phyloP scores from a whole-genome alignment of 2,113 vertebrate species.

The Erinaceus europaeus region DNA sequence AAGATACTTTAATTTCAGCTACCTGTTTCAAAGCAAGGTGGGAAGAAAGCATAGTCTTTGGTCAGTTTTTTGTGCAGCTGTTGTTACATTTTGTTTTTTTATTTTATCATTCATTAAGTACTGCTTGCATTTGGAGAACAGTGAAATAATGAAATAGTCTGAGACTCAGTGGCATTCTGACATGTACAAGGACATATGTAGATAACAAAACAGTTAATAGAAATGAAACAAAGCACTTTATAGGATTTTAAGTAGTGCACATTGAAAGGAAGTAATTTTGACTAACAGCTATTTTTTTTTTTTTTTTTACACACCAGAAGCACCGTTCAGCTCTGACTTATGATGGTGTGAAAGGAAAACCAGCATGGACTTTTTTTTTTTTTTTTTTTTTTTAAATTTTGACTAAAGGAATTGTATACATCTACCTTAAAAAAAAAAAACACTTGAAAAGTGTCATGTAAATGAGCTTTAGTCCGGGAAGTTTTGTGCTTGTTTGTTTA shows the following conservation, averaged over 20 bases:
- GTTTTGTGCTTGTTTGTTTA: too few relatives aligned
- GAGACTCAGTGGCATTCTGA: not conserved
- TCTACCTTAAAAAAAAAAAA: constrained; percentile 24
- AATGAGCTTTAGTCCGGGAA: not conserved
- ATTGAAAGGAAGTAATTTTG: not conserved
- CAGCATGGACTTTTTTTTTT: not conserved
- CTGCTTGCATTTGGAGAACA: constrained; percentile 4
- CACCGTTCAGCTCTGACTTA: too few relatives aligned
- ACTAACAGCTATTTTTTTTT: too few relatives aligned
- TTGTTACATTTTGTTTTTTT: not conserved
- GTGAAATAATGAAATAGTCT: constrained; percentile 30
- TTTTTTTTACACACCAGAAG: too few relatives aligned
- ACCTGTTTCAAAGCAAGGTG: not conserved
- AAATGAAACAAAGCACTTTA: constrained; percentile 9
- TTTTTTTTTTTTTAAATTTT: not conserved
- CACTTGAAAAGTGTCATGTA: constrained; percentile 29
- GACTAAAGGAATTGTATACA: not conserved
- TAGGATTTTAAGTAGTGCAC: not conserved
- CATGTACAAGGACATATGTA: not conserved
- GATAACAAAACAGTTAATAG: not conserved
- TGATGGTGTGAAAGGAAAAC: too few relatives aligned
- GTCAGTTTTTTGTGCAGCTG: not conserved
- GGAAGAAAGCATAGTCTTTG: not conserved
- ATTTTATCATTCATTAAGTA: constrained; percentile 34
- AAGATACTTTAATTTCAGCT: not conserved